Evolutionary conservation across 2,888 invertebrate species (phyloP).

Genomic region (Coremacera marginata): DNA sequence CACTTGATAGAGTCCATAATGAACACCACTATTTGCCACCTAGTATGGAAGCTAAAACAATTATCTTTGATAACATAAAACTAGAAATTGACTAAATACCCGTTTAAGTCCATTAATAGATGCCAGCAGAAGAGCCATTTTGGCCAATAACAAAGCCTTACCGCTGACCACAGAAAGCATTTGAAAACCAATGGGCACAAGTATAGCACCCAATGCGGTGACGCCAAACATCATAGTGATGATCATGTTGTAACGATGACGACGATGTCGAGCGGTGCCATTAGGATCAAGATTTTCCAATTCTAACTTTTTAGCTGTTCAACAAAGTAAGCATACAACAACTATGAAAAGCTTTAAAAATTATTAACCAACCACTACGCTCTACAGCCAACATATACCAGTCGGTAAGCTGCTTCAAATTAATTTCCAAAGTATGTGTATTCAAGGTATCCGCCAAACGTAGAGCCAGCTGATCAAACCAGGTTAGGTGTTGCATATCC

Average conservation of each 20-base stretch:
- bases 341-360: not conserved
- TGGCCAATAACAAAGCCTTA: conserved; percentile 83
- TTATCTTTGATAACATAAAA: too few species aligned
- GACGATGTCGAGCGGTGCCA: conserved; percentile 69
- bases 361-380: conserved; percentile 24
- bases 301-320: not conserved
- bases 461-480: conserved; percentile 74
- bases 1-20: conserved; percentile 81
- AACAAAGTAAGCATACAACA: not conserved
- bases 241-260: conserved; percentile 77
- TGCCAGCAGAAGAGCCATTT: conserved; percentile 83
- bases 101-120: conserved; percentile 85
- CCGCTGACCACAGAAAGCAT: conserved; percentile 85
- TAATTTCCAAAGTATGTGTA: conserved; percentile 78
- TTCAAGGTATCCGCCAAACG: conserved; percentile 73
- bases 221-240: conserved; percentile 85
- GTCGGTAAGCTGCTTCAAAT: conserved; percentile 69
- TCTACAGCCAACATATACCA: conserved; percentile 48
- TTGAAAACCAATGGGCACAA: conserved; percentile 87
- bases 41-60: conserved; percentile 53
- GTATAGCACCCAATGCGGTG: conserved; percentile 80
- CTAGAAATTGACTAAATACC: conserved; percentile 65
- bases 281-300: conserved; percentile 41
- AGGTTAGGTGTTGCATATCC: conserved; percentile 63
- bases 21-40: conserved; percentile 80